These are phyloP conservation scores for Crocidura indochinensis DNA, from an alignment of 2,797 vertebrate genomes.

Conservation along the genomic window DNA sequence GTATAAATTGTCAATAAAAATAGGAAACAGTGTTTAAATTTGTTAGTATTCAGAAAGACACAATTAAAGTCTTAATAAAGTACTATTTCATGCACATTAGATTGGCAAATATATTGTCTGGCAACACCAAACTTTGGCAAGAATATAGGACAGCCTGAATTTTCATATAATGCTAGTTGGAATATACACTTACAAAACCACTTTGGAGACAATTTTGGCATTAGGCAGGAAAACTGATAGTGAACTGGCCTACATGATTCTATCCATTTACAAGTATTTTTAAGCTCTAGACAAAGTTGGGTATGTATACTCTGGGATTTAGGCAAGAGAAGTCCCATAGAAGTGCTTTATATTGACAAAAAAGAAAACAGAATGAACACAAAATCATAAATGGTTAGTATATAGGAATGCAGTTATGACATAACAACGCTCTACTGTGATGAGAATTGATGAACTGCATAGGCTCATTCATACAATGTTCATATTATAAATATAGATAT, in stretches of 20 bases:
- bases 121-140: not conserved
- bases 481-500: not conserved
- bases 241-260: not conserved
- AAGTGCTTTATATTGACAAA: not conserved
- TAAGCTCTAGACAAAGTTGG: not conserved
- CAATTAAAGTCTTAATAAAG: not conserved
- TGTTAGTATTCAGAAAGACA: slow-evolving; percentile 17
- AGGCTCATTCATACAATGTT: not conserved
- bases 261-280: not conserved
- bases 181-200: not conserved
- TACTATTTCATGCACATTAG: not conserved
- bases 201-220: slow-evolving; percentile 18
- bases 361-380: not conserved
- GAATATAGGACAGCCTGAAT: not conserved
- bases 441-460: not conserved
- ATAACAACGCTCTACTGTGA: not conserved
- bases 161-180: not conserved
- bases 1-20: not conserved
- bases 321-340: not conserved
- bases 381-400: not conserved
- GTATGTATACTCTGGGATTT: not conserved
- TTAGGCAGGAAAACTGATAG: not conserved
- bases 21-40: not conserved
- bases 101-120: not conserved
- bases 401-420: not conserved